A percentile compares a stretch with the other conserved stretches of the same genome.
Conservation (phyloP, 1,140 invertebrate genomes). For the Drosophila leontia region DNA sequence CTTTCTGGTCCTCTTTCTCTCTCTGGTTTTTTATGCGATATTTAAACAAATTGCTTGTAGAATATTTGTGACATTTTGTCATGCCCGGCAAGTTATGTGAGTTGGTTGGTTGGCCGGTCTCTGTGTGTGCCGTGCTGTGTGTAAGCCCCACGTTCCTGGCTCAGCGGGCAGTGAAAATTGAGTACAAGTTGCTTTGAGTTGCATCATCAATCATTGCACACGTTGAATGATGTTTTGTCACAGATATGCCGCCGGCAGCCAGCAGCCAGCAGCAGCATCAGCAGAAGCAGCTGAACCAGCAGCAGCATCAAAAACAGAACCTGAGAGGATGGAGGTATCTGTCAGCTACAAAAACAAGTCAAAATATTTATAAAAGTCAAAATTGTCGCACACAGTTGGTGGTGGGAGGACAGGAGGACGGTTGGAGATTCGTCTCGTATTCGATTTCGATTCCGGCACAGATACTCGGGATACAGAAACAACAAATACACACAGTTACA, state of each 20-base stretch:
- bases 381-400: conserved; percentile 71
- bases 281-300: conserved; percentile 10
- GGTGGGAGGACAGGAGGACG: conserved; percentile 9
- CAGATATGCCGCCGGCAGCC: conserved; percentile 65
- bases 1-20: conserved; percentile 12
- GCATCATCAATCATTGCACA: conserved; percentile 83
- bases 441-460: conserved; percentile 68
- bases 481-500: conserved; percentile 3
- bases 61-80: conserved; percentile 84
- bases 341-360: conserved; percentile 65
- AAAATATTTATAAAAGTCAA: conserved; percentile 84
- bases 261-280: conserved; percentile 37
- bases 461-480: conserved; percentile 16
- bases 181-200: conserved; percentile 82
- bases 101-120: conserved; percentile 4
- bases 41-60: conserved; percentile 84
- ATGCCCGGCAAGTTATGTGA: conserved; percentile 62
- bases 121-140: conserved; percentile 17
- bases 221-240: conserved; percentile 83
- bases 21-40: conserved; percentile 71
- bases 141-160: conserved; percentile 40
- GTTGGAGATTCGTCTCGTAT: conserved; percentile 48
- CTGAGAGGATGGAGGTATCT: conserved; percentile 32
- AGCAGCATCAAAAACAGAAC: conserved; percentile 40
- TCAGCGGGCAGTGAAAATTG: conserved; percentile 77